A percentile compares a stretch with the other conserved stretches of the same genome.
These are phyloP conservation scores for Drosophila gunungcola DNA, from an alignment of 1,140 invertebrate genomes.

Conservation along the genomic window DNA sequence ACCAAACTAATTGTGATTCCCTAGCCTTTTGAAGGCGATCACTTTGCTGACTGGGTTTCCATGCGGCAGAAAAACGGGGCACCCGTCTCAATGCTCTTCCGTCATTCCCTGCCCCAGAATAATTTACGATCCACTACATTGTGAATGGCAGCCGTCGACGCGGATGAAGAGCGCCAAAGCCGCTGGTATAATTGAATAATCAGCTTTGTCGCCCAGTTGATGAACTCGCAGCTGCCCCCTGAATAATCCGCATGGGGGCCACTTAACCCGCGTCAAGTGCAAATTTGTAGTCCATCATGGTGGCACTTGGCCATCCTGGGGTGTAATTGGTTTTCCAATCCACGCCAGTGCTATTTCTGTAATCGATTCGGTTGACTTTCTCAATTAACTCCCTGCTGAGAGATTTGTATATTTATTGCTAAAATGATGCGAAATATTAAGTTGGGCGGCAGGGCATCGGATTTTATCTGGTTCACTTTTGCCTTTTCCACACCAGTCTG, in stretches of 20 bases:
- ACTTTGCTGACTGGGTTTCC: constrained; percentile 20
- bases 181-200: constrained; percentile 79
- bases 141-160: constrained; percentile 48
- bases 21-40: background rate
- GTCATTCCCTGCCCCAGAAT: constrained; percentile 24
- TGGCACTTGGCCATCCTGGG: constrained; percentile 30
- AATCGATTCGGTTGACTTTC: constrained; percentile 33
- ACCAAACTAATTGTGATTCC: background rate
- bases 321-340: constrained; percentile 54
- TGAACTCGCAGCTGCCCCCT: background rate
- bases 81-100: constrained; percentile 49
- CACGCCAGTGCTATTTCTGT: constrained; percentile 54
- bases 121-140: constrained; percentile 69
- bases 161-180: constrained; percentile 66
- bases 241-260: constrained; percentile 3
- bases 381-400: constrained; percentile 44
- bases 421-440: constrained; percentile 20
- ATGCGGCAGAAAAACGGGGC: constrained; percentile 28
- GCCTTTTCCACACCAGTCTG: background rate
- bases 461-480: constrained; percentile 14
- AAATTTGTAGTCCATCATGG: constrained; percentile 77
- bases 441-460: constrained; percentile 1
- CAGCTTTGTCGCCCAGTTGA: constrained; percentile 60
- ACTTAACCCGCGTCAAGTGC: constrained; percentile 50
- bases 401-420: constrained; percentile 53